Conservation (phyloP, 2,797 vertebrate species). For the Nasua narica region DNA sequence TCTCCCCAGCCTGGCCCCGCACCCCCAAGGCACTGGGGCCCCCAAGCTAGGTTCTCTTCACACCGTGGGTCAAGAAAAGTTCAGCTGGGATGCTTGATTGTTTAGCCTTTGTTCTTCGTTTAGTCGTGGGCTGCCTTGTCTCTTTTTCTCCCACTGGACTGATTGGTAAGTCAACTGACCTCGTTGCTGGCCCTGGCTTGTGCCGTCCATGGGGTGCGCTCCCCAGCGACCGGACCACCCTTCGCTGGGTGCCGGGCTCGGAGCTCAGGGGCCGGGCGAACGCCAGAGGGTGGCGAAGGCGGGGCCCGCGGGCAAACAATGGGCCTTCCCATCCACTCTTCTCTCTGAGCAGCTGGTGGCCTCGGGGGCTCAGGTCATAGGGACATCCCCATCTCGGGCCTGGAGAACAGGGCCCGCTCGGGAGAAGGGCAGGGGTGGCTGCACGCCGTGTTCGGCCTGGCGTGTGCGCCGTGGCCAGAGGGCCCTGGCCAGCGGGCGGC, state of each 20-base stretch:
- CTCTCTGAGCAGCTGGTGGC: neutral
- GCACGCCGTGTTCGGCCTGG: rapidly evolving
- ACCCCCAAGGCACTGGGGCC: no score
- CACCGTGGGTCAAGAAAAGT: neutral
- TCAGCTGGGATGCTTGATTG: neutral
- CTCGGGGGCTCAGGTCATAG: neutral
- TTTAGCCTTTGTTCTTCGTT: no score
- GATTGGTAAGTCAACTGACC: neutral
- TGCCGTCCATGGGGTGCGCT: rapidly evolving
- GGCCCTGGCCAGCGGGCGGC: neutral
- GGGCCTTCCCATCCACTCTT: neutral
- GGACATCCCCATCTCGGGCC: neutral
- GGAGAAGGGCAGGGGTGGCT: neutral
- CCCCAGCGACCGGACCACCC: neutral
- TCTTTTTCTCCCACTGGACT: neutral
- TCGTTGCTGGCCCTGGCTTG: rapidly evolving
- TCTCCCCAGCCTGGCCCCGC: neutral
- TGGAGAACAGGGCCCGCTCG: neutral
- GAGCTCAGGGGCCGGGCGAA: neutral
- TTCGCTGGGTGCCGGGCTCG: neutral
- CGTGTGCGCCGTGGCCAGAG: neutral
- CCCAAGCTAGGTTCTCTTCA: neutral
- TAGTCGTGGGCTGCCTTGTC: no score
- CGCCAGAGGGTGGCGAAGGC: neutral
- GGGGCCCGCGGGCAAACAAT: neutral